Evolutionary conservation across 1,140 invertebrate genomes (phyloP), one percentile per base, ranked within the genome.

Genomic region (Drepana arcuata): DNA sequence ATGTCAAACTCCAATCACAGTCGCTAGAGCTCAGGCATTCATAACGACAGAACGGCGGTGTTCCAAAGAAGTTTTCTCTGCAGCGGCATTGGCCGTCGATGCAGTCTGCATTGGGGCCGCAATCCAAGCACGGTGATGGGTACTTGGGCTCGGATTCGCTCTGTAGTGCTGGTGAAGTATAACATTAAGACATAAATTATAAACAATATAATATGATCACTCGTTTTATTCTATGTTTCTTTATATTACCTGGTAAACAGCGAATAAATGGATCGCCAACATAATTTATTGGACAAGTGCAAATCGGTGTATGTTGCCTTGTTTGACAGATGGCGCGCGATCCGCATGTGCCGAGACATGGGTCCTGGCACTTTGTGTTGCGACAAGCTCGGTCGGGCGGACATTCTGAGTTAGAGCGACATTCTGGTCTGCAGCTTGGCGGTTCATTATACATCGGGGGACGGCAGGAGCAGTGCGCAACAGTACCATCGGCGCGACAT

Each of bases 271-370:
- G 86, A 84, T 92, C 87, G 23, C 91, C 91, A 3, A 83, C 86
- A 47, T 85, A 90, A 25, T 86, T 87, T 43, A 78, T 75, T 0
- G 88, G 85, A 50, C 93, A 94, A 1, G 84, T 85, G 57, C 93
- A 94, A 35, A 89, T 87, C 6, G 92, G 89, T 2, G 89, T 85
- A 57, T 94, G 92, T 59, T 88, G 89, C 4, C 88, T 82, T 5
- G 91, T 89, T 14, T 84, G 84, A 58, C 93, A 94, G 33, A 87
- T 82, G 1, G 92, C 91, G 47, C 87, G 86, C 7, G 88, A 68
- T 7, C 91, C 92, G 64, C 92, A 94, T 4, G 89, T 87, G 18
- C 91, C 91, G 3, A 86, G 86, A 59, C 92, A 93, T 12, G 92
- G 92, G 72, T 93, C 90, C 16, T 75, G 74, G 62, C 92, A 94